phyloP scores from a whole-genome alignment of 2,797 vertebrate genomes.

The Gorsachius magnificus region DNA sequence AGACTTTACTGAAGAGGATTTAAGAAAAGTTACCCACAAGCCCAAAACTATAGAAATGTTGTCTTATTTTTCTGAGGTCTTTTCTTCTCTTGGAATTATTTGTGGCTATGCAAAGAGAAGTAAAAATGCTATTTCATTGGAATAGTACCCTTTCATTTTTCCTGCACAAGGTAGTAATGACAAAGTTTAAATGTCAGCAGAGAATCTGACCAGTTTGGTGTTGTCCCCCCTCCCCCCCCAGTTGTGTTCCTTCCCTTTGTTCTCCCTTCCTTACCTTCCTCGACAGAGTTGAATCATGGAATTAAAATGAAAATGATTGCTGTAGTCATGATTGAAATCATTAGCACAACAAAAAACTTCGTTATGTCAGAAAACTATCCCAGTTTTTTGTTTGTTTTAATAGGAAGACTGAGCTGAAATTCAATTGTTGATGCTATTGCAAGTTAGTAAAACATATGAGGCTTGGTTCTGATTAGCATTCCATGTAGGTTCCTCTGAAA shows the following conservation, averaged over 20 bases:
- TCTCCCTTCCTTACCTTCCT: background rate
- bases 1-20: background rate
- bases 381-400: background rate
- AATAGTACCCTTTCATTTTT: background rate
- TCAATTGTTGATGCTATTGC: background rate
- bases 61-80: background rate
- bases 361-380: background rate
- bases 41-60: background rate
- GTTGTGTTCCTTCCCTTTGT: background rate
- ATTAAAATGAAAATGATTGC: background rate
- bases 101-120: background rate
- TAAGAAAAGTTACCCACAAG: background rate
- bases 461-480: background rate
- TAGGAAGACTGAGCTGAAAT: background rate
- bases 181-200: background rate
- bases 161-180: background rate
- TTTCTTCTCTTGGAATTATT: background rate
- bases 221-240: fast-evolving
- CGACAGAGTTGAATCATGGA: background rate
- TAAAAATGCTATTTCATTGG: background rate
- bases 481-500: background rate
- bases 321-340: background rate
- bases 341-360: background rate
- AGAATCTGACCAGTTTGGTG: background rate
- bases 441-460: background rate